A percentile compares a stretch with the other conserved stretches of the same genome.
Conservation (phyloP, 1,140 invertebrate species). For the Neoseiulus cucumeris region DNA sequence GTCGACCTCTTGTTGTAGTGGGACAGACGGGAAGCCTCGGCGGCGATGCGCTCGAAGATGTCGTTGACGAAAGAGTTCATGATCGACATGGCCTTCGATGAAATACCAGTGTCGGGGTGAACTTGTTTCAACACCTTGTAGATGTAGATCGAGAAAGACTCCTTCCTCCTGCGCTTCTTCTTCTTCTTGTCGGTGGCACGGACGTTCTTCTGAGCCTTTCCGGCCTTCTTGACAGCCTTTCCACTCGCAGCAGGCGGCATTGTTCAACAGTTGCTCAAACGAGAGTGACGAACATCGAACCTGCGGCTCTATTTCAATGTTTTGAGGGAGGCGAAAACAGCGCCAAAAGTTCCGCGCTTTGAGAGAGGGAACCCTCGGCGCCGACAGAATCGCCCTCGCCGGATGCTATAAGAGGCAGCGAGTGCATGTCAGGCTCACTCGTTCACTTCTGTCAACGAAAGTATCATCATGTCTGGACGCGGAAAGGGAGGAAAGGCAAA, state of each 20-base stretch:
- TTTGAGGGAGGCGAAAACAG: too few relatives aligned
- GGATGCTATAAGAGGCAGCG: too few relatives aligned
- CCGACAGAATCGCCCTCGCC: too few relatives aligned
- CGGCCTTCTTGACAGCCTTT: conserved; percentile 22
- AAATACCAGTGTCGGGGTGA: conserved; percentile 46
- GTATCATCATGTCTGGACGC: too few relatives aligned
- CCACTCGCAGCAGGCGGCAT: conserved; percentile 36
- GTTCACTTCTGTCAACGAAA: too few relatives aligned
- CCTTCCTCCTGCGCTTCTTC: conserved; percentile 31
- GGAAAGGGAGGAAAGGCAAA: conserved; percentile 17
- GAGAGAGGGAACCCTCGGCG: too few relatives aligned
- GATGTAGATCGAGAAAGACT: conserved; percentile 45
- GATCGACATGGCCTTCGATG: conserved; percentile 29
- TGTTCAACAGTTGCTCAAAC: not conserved
- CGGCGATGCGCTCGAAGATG: conserved; percentile 27
- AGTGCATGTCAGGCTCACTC: too few relatives aligned
- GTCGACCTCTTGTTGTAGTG: conserved; percentile 26
- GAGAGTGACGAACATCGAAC: too few relatives aligned
- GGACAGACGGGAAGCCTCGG: conserved; percentile 25
- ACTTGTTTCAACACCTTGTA: conserved; percentile 49
- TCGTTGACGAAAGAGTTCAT: conserved; percentile 34
- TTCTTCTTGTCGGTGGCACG: conserved; percentile 14
- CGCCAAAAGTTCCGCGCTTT: too few relatives aligned
- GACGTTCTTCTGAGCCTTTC: conserved; percentile 13
- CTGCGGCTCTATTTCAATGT: too few relatives aligned